Percentiles rank a stretch among this genome's conserved stretches.
These are phyloP conservation scores for Tuberolachnus salignus DNA, from an alignment of 2,888 invertebrate genomes.

Conservation along the genomic window DNA sequence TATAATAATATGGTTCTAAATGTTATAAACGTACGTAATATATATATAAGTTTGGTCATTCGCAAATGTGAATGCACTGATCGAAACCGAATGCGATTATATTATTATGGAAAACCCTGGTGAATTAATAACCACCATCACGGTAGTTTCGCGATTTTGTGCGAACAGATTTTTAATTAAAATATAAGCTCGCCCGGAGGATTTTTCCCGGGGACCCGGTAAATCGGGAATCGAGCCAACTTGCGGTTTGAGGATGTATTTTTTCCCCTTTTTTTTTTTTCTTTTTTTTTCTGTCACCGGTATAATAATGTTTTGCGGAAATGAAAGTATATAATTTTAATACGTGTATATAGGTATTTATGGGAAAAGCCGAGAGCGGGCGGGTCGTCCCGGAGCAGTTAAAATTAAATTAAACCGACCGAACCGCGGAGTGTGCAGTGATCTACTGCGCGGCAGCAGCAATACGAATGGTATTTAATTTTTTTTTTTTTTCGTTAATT, in stretches of 20 bases:
- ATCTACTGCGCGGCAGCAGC: slow-evolving; percentile 6
- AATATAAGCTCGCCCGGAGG: slow-evolving; percentile 1
- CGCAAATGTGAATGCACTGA: too few relatives aligned
- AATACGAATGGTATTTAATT: slow-evolving; percentile 35
- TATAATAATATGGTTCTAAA: too few relatives aligned
- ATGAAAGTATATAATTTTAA: not conserved
- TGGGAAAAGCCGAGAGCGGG: not conserved
- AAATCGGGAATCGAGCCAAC: slow-evolving; percentile 14
- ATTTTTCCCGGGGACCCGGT: not conserved
- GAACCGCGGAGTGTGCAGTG: not conserved
- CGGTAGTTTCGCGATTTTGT: not conserved
- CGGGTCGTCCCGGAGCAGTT: not conserved
- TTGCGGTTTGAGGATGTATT: slow-evolving; percentile 4
- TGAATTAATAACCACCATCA: not conserved
- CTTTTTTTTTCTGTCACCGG: not conserved
- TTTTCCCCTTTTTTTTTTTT: not conserved
- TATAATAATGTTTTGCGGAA: not conserved
- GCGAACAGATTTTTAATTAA: slow-evolving; percentile 31
- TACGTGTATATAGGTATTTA: not conserved
- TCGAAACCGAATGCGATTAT: too few relatives aligned
- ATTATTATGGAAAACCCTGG: not conserved
- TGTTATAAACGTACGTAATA: too few relatives aligned
- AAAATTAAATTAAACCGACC: slow-evolving; percentile 35
- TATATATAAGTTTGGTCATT: too few relatives aligned
- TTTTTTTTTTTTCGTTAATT: slow-evolving; percentile 22